phyloP scores from a whole-genome alignment of 2,113 vertebrate genomes.

The Pachycephala philippinensis region DNA sequence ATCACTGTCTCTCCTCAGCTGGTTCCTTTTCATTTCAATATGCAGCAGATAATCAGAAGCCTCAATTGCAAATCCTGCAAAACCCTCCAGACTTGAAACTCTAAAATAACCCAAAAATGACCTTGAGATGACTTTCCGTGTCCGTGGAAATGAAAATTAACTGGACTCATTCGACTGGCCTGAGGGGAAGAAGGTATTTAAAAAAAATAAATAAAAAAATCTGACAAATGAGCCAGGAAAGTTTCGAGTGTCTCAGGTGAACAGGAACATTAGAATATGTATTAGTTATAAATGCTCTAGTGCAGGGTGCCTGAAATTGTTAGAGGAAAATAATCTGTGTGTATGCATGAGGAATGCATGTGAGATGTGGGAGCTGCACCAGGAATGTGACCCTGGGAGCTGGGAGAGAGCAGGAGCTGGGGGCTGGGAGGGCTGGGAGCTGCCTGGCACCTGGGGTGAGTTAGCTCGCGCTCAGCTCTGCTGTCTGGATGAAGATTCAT shows the following conservation, averaged over 20 bases:
- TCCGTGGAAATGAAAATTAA: conserved; percentile 43
- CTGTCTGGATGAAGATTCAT: neutral
- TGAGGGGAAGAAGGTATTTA: conserved; percentile 12
- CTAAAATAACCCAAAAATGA: conserved; percentile 41
- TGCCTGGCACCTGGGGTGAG: neutral
- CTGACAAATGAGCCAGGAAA: conserved; percentile 52
- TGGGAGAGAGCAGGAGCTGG: fast-evolving
- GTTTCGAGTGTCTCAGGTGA: conserved; percentile 17
- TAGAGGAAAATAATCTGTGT: neutral
- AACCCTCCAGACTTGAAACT: neutral
- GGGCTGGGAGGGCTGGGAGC: fast-evolving
- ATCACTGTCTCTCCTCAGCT: conserved; percentile 56
- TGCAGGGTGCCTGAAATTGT: neutral
- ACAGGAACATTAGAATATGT: conserved; percentile 12
- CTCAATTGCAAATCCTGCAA: conserved; percentile 11
- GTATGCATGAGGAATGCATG: neutral
- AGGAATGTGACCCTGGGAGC: neutral
- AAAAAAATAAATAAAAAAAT: neutral
- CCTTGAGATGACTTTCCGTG: conserved; percentile 38
- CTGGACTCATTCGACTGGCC: conserved; percentile 49
- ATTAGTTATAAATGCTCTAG: conserved; percentile 35
- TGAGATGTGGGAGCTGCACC: fast-evolving
- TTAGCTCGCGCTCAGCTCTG: fast-evolving
- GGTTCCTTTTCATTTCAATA: conserved; percentile 24
- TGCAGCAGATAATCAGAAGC: conserved; percentile 27